A percentile compares a stretch with the other conserved stretches of the same genome.
These are phyloP conservation scores for Atherinomorus stipes DNA, from an alignment of 2,113 vertebrate species.

Conservation along the genomic window DNA sequence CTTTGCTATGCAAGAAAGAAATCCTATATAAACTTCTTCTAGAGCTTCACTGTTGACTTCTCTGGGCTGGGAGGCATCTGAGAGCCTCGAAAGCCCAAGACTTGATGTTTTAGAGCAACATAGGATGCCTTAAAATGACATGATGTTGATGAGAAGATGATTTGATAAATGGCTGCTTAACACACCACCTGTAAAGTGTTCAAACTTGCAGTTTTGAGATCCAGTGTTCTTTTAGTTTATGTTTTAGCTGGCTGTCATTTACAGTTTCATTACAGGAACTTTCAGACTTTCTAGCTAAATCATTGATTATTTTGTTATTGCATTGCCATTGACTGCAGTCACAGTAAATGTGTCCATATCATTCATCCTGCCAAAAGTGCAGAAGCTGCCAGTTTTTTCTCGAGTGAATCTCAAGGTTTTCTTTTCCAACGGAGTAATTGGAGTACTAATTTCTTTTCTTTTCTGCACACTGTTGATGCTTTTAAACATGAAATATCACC, in stretches of 20 bases:
- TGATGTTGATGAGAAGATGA: no score
- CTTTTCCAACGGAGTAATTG: background rate
- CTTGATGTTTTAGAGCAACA: background rate
- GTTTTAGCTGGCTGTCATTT: conserved; percentile 21
- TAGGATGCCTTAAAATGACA: background rate
- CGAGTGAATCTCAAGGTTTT: conserved; percentile 1
- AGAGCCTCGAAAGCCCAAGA: no score
- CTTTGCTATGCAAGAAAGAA: no score
- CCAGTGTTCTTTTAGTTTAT: no score
- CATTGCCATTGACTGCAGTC: background rate
- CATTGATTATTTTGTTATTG: background rate
- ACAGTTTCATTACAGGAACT: conserved; percentile 1
- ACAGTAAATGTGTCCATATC: background rate
- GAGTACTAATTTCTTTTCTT: background rate
- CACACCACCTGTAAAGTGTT: no score
- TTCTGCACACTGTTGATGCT: background rate
- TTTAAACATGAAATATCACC: background rate
- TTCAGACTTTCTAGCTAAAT: background rate
- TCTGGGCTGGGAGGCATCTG: no score
- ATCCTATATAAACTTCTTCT: no score
- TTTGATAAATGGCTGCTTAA: no score
- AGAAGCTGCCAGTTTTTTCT: background rate
- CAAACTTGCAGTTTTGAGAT: no score
- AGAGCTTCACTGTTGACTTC: no score
- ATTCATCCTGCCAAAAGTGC: background rate